Conservation (phyloP, 2,888 invertebrate species). For the Idaea dimidiata region DNA sequence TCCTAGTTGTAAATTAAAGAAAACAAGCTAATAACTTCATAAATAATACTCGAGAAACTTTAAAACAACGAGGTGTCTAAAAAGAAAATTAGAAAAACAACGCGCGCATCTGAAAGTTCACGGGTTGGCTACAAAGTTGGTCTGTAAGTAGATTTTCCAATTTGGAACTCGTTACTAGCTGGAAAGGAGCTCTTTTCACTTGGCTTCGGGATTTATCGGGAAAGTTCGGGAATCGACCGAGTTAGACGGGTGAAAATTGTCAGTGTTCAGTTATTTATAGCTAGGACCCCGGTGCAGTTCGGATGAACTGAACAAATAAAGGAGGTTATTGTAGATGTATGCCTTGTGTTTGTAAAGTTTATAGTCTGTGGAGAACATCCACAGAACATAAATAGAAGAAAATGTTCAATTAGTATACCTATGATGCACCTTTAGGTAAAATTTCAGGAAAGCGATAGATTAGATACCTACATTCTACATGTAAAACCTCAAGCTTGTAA, state of each 20-base stretch:
- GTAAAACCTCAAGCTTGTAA: no score
- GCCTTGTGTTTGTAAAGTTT: background rate
- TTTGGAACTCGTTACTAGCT: slow-evolving; percentile 64
- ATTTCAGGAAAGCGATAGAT: no score
- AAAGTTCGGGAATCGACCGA: slow-evolving; percentile 47
- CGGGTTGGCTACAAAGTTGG: slow-evolving; percentile 35
- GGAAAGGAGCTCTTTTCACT: slow-evolving; percentile 56
- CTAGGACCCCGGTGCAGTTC: slow-evolving; percentile 9
- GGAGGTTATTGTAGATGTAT: slow-evolving; percentile 9
- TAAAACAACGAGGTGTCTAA: slow-evolving; percentile 16
- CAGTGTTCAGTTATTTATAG: slow-evolving; percentile 48
- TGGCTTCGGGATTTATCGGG: slow-evolving; percentile 63
- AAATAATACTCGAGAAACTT: slow-evolving; percentile 5
- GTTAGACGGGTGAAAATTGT: slow-evolving; percentile 54
- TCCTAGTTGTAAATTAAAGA: background rate
- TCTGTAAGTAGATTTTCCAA: slow-evolving; percentile 68
- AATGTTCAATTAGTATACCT: background rate
- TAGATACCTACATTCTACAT: no score
- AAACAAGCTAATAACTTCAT: slow-evolving; percentile 3
- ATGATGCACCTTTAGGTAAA: no score
- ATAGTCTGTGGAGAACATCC: background rate
- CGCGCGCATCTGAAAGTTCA: slow-evolving; percentile 20
- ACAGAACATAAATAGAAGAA: background rate
- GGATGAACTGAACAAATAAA: slow-evolving; percentile 18
- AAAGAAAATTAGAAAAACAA: slow-evolving; percentile 49